Percentiles rank a stretch among this genome's conserved stretches.
Evolutionary conservation across 2,113 vertebrate species (phyloP).

Genomic region (Callithrix jacchus): DNA sequence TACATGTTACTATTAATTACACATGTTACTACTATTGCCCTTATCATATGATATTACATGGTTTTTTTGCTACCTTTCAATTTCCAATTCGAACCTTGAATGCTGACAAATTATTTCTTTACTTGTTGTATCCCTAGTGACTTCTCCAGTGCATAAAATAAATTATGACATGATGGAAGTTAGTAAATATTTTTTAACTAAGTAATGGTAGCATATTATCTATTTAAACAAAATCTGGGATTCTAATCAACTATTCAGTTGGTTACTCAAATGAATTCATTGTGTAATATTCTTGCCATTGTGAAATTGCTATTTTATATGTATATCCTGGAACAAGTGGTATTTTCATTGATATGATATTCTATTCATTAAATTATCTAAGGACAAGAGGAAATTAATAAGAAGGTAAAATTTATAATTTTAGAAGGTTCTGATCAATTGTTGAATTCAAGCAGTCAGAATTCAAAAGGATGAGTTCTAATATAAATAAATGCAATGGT

Average conservation of each 20-base stretch:
- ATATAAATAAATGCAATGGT: neutral
- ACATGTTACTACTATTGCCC: neutral
- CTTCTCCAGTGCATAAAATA: neutral
- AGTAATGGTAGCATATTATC: neutral
- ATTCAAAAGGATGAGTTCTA: neutral
- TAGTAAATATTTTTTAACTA: neutral
- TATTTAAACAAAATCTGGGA: slow-evolving; percentile 25
- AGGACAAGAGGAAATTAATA: neutral
- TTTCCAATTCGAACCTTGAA: neutral
- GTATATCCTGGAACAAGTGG: neutral
- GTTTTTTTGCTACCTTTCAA: neutral
- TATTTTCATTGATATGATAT: neutral
- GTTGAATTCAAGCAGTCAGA: neutral
- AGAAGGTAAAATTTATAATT: neutral
- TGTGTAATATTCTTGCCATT: neutral
- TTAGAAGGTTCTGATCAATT: neutral
- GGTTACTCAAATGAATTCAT: neutral
- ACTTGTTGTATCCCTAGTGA: neutral
- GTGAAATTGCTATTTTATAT: neutral
- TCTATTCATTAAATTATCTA: neutral
- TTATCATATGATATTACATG: neutral
- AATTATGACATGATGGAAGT: neutral
- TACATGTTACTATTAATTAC: neutral
- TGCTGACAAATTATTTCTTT: neutral
- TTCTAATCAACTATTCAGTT: neutral